Percentiles rank a stretch among this genome's conserved stretches.
phyloP scores from a whole-genome alignment of 2,888 invertebrate genomes.

The Slavum lentiscoides region DNA sequence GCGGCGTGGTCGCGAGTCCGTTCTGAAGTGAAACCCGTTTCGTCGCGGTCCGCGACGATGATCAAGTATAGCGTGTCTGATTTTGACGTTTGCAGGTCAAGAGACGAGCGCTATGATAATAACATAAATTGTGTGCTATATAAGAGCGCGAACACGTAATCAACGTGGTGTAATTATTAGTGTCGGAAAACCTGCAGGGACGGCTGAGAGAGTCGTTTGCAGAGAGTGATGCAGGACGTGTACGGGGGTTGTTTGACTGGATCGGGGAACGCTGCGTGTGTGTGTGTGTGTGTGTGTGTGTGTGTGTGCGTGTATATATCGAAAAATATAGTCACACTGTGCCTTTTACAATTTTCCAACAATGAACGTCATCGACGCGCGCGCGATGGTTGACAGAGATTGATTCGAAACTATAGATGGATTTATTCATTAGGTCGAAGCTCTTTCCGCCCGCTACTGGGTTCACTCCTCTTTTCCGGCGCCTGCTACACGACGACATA shows the following conservation, averaged over 20 bases:
- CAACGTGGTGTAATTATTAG: no score
- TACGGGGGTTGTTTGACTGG: no score
- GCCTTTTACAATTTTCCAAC: slow-evolving; percentile 43
- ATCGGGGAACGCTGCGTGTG: no score
- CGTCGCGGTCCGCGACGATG: not conserved
- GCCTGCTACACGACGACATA: no score
- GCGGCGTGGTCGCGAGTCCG: not conserved
- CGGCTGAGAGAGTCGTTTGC: no score
- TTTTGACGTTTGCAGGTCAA: slow-evolving; percentile 30
- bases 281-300: not conserved
- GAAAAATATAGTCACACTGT: slow-evolving; percentile 42
- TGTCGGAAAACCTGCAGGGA: no score
- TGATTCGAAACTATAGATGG: slow-evolving; percentile 52
- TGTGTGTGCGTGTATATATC: not conserved
- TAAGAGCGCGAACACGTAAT: no score
- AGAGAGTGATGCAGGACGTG: no score
- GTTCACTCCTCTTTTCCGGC: not conserved
- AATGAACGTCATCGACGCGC: slow-evolving; percentile 47
- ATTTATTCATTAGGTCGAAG: slow-evolving; percentile 50
- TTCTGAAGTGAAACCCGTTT: not conserved
- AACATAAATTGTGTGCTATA: no score
- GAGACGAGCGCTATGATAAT: not conserved
- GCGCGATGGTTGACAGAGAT: slow-evolving; percentile 41
- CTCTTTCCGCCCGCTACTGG: slow-evolving; percentile 26
- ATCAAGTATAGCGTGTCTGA: slow-evolving; percentile 45